These are phyloP conservation scores for Ataeniobius toweri DNA, from an alignment of 2,797 vertebrate species.

Conservation along the genomic window DNA sequence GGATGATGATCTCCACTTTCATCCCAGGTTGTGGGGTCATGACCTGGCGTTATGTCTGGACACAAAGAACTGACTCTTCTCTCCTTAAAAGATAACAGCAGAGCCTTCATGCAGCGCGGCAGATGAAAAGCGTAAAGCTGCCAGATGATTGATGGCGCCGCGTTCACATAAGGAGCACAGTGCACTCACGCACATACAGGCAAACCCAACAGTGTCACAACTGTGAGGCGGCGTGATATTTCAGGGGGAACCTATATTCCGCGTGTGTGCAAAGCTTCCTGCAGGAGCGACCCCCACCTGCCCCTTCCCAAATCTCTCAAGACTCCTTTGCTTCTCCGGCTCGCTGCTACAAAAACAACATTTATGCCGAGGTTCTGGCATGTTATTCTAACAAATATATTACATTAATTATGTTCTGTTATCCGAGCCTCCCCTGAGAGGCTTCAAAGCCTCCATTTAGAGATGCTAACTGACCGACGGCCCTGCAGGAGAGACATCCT, in stretches of 20 bases:
- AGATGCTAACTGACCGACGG: slow-evolving; percentile 29
- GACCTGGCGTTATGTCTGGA: slow-evolving; percentile 42
- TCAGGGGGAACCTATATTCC: slow-evolving; percentile 55
- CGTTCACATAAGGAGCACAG: slow-evolving; percentile 5
- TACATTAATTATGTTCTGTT: slow-evolving; percentile 74
- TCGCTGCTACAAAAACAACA: slow-evolving; percentile 75
- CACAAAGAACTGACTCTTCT: slow-evolving; percentile 23
- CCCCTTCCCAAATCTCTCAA: slow-evolving; percentile 57
- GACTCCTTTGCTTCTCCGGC: slow-evolving; percentile 58
- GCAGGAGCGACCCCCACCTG: slow-evolving; percentile 24
- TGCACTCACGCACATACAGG: slow-evolving; percentile 23
- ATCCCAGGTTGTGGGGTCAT: slow-evolving; percentile 63
- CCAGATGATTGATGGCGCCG: slow-evolving; percentile 57
- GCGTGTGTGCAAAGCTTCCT: slow-evolving; percentile 44
- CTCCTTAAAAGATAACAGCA: slow-evolving; percentile 34
- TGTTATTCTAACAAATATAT: slow-evolving; percentile 81
- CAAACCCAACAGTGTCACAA: slow-evolving; percentile 40
- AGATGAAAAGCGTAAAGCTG: slow-evolving; percentile 22
- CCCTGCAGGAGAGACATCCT: slow-evolving; percentile 4
- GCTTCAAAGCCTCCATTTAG: slow-evolving; percentile 60
- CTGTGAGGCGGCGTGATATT: slow-evolving; percentile 48
- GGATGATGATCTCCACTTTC: slow-evolving; percentile 49
- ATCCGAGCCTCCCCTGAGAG: slow-evolving; percentile 67
- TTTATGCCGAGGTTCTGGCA: slow-evolving; percentile 69
- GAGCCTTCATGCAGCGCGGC: slow-evolving; percentile 13